These are phyloP conservation scores for Acleris literana DNA, from an alignment of 2,888 invertebrate species.

Conservation along the genomic window DNA sequence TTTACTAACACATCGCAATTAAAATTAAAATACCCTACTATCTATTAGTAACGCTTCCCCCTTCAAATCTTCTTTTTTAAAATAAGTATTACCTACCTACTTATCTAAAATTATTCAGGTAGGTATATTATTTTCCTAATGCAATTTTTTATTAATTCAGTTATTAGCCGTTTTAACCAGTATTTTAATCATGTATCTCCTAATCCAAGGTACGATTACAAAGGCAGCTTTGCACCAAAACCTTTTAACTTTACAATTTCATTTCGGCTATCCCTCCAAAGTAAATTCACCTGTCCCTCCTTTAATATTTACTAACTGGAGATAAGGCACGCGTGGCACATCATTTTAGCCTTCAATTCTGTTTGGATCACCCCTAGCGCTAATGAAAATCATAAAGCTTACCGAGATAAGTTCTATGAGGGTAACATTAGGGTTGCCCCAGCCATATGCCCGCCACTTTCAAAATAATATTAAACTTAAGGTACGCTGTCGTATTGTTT, in stretches of 20 bases:
- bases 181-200: too few species aligned
- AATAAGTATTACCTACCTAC: too few species aligned
- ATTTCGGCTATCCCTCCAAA: slow-evolving; percentile 21
- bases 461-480: slow-evolving; percentile 19
- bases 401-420: slow-evolving; percentile 40
- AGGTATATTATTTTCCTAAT: too few species aligned
- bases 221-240: slow-evolving; percentile 11
- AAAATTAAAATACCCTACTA: too few species aligned
- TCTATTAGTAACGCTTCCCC: too few species aligned
- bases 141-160: too few species aligned
- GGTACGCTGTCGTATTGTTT: background rate
- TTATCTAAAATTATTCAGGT: too few species aligned
- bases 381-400: slow-evolving; percentile 65
- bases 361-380: slow-evolving; percentile 48
- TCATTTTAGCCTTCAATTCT: slow-evolving; percentile 52
- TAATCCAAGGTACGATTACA: background rate
- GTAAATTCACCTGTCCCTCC: slow-evolving; percentile 28
- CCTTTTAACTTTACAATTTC: slow-evolving; percentile 30
- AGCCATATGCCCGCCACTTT: slow-evolving; percentile 45
- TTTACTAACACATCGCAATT: too few species aligned
- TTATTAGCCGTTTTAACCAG: too few species aligned
- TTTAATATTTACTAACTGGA: slow-evolving; percentile 46
- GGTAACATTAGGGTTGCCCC: slow-evolving; percentile 47
- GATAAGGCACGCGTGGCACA: slow-evolving; percentile 59
- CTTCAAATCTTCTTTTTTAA: too few species aligned